phyloP scores from a whole-genome alignment of 2,797 vertebrate species.

The Lepus oiostolus region DNA sequence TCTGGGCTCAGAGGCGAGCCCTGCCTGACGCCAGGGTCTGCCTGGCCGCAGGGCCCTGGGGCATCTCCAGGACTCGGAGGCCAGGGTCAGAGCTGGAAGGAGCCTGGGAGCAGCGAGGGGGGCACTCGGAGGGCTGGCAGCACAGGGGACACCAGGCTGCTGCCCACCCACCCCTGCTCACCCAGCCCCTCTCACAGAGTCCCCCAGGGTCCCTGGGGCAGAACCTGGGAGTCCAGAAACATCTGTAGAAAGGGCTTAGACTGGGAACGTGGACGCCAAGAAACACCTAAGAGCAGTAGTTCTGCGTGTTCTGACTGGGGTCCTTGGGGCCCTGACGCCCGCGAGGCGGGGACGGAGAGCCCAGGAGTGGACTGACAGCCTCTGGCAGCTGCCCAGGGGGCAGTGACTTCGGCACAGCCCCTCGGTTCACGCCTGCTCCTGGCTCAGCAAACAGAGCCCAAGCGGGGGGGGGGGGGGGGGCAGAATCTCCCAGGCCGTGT shows the following conservation, averaged over 20 bases:
- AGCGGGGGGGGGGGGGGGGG: not conserved
- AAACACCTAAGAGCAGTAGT: not conserved
- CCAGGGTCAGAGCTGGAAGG: not conserved
- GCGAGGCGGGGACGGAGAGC: too few species aligned
- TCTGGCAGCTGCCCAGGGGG: not conserved
- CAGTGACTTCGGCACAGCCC: not conserved
- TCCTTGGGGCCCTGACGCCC: too few species aligned
- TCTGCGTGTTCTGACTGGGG: not conserved
- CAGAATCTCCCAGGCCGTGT: not conserved
- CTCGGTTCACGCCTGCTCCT: not conserved
- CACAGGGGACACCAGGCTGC: too few species aligned
- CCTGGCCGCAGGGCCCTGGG: accelerated
- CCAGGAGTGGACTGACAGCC: not conserved
- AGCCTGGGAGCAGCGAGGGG: too few species aligned
- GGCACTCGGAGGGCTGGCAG: too few species aligned
- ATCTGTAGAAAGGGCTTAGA: not conserved
- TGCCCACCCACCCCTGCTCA: too few species aligned
- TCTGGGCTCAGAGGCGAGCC: not conserved
- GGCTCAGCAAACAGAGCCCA: not conserved
- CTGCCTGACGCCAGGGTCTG: too few species aligned
- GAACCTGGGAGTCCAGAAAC: not conserved
- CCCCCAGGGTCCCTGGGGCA: not conserved
- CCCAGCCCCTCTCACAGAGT: not conserved
- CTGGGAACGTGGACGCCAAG: not conserved
- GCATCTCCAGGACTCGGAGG: not conserved